These are phyloP conservation scores for Drosophila pseudoobscura DNA, from an alignment of 1,140 invertebrate genomes.

Conservation along the genomic window DNA sequence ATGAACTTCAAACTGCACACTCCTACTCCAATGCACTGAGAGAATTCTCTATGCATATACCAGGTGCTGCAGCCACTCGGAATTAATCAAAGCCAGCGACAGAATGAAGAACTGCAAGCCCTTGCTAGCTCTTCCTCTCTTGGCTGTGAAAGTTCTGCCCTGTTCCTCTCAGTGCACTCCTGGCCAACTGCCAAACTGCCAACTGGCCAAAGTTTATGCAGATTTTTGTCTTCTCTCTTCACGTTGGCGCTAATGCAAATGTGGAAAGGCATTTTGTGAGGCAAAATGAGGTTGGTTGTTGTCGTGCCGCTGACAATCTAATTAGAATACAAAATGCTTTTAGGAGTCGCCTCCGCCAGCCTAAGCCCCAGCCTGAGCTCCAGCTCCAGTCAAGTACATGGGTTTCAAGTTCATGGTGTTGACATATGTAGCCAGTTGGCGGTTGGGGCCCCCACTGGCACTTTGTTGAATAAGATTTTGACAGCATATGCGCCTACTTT, in stretches of 20 bases:
- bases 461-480: slow-evolving; percentile 35
- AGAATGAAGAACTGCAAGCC: too few relatives aligned
- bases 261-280: slow-evolving; percentile 68
- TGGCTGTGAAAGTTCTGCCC: too few relatives aligned
- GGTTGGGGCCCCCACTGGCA: slow-evolving; percentile 17
- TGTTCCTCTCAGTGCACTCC: slow-evolving; percentile 17
- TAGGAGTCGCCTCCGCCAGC: slow-evolving; percentile 21
- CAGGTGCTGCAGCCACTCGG: background rate
- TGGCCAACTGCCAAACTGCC: slow-evolving; percentile 18
- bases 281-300: slow-evolving; percentile 81
- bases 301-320: slow-evolving; percentile 81
- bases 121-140: too few relatives aligned
- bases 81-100: too few relatives aligned
- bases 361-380: slow-evolving; percentile 14
- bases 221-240: slow-evolving; percentile 72
- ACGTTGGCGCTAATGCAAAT: slow-evolving; percentile 80
- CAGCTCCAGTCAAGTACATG: slow-evolving; percentile 15
- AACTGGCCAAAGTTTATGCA: slow-evolving; percentile 63
- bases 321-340: slow-evolving; percentile 82
- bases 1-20: slow-evolving; percentile 72
- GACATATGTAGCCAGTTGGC: slow-evolving; percentile 69
- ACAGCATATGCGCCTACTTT: slow-evolving; percentile 12
- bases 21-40: slow-evolving; percentile 20
- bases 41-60: background rate
- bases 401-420: slow-evolving; percentile 80